A percentile compares a stretch with the other conserved stretches of the same genome.
These are phyloP conservation scores for Trypoxylus dichotomus DNA, from an alignment of 1,140 invertebrate genomes.

Conservation along the genomic window DNA sequence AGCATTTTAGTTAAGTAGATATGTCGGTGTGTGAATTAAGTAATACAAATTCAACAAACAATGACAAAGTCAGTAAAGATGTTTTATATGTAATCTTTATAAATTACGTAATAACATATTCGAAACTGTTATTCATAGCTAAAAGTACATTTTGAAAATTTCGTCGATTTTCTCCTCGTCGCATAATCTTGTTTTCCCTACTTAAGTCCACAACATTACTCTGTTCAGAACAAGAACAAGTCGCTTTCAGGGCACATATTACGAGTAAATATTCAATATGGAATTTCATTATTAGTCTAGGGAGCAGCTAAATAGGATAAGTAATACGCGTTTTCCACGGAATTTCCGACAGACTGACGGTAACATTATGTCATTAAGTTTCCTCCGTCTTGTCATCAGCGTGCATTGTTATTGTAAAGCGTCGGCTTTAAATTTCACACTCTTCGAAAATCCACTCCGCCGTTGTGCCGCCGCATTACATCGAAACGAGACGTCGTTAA, in stretches of 20 bases:
- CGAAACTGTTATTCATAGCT: too few relatives aligned
- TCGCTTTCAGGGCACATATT: background rate
- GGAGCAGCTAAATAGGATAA: background rate
- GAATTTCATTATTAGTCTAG: conserved; percentile 17
- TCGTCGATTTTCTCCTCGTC: too few relatives aligned
- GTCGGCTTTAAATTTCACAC: conserved; percentile 19
- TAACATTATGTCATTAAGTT: conserved; percentile 14
- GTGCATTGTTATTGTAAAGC: conserved; percentile 22
- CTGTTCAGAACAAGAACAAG: background rate
- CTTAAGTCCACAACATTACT: too few relatives aligned
- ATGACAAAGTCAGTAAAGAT: too few relatives aligned
- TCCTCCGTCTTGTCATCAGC: background rate
- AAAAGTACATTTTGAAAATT: too few relatives aligned
- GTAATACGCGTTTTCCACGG: background rate
- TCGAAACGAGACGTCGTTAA: background rate
- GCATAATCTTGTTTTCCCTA: too few relatives aligned
- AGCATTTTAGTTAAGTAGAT: too few relatives aligned
- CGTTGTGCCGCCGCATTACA: conserved; percentile 13
- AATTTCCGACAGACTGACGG: conserved; percentile 8
- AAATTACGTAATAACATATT: too few relatives aligned
- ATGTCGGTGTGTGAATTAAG: too few relatives aligned
- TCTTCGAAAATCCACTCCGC: conserved; percentile 10
- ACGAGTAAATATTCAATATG: conserved; percentile 5
- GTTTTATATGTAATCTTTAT: too few relatives aligned
- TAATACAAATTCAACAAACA: too few relatives aligned